Percentiles rank a stretch among this genome's conserved stretches.
Evolutionary conservation across 1,140 invertebrate genomes (phyloP).

Genomic region (Scylla paramamosain): DNA sequence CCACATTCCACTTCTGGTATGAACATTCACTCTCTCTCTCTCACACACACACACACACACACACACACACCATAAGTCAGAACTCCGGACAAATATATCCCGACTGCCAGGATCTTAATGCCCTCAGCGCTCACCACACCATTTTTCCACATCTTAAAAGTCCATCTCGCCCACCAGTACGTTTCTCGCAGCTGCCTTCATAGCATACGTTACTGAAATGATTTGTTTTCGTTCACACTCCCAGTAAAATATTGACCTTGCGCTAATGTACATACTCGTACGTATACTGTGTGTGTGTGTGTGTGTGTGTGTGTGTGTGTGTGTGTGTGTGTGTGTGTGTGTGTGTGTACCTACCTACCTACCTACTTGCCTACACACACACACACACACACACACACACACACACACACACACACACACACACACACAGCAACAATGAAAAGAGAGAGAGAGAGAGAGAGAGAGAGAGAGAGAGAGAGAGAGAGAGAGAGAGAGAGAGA

Average conservation of each 20-base stretch:
- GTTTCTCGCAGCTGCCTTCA: slow-evolving; percentile 17
- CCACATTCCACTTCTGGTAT: not conserved
- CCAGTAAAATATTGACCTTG: not conserved
- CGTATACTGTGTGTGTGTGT: not conserved
- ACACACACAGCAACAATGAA: too few relatives aligned
- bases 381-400: too few relatives aligned
- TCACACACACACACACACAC: slow-evolving; percentile 11
- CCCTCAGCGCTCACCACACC: slow-evolving; percentile 7
- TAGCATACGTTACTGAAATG: not conserved
- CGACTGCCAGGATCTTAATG: slow-evolving; percentile 32
- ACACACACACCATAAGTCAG: slow-evolving; percentile 37
- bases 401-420: too few relatives aligned
- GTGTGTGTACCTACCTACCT: too few relatives aligned
- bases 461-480: too few relatives aligned
- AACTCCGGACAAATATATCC: slow-evolving; percentile 32
- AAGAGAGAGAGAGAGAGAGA: too few relatives aligned
- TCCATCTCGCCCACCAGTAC: not conserved
- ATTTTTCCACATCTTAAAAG: slow-evolving; percentile 23
- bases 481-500: too few relatives aligned
- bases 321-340: too few relatives aligned
- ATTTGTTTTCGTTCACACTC: not conserved
- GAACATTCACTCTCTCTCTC: slow-evolving; percentile 6
- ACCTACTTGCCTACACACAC: too few relatives aligned
- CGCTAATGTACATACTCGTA: not conserved
- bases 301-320: too few relatives aligned